Conservation (phyloP, 37 sponge, comb jelly and placozoan species). For the Halichondria panicea region DNA sequence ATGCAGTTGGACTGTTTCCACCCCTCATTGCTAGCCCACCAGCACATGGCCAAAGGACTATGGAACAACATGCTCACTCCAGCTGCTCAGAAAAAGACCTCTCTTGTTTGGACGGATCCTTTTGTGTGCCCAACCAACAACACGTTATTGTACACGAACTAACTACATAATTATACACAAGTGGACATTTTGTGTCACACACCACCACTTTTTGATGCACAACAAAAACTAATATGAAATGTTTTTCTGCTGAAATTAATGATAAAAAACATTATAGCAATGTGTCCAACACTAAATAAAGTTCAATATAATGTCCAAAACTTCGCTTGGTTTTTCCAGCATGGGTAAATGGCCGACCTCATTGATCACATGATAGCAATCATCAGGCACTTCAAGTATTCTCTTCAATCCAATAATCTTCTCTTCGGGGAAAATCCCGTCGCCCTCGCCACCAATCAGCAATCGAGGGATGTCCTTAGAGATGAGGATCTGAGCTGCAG, state of each 20-base stretch:
- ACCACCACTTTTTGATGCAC: too few relatives aligned
- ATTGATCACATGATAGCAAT: constrained; percentile 17
- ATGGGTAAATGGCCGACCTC: constrained; percentile 59
- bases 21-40: constrained; percentile 72
- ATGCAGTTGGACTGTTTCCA: constrained; percentile 86
- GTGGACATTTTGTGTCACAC: too few relatives aligned
- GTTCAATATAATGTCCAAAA: constrained; percentile 6
- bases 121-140: constrained; percentile 70
- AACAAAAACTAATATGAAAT: too few relatives aligned
- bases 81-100: constrained; percentile 50
- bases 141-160: constrained; percentile 69
- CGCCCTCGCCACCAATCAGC: constrained; percentile 32
- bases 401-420: not conserved
- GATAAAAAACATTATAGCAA: too few relatives aligned
- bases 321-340: constrained; percentile 54
- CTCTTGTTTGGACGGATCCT: constrained; percentile 44
- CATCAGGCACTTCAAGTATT: constrained; percentile 21
- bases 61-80: constrained; percentile 90
- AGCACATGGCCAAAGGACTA: constrained; percentile 72
- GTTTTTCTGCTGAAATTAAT: too few relatives aligned
- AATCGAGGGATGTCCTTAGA: constrained; percentile 2
- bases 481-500: constrained; percentile 12
- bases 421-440: constrained; percentile 47
- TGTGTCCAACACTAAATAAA: too few relatives aligned
- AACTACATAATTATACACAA: too few relatives aligned